Evolutionary conservation across 2,888 invertebrate species (phyloP), one percentile per base, ranked within the genome.

Genomic region (Phortica okadai): DNA sequence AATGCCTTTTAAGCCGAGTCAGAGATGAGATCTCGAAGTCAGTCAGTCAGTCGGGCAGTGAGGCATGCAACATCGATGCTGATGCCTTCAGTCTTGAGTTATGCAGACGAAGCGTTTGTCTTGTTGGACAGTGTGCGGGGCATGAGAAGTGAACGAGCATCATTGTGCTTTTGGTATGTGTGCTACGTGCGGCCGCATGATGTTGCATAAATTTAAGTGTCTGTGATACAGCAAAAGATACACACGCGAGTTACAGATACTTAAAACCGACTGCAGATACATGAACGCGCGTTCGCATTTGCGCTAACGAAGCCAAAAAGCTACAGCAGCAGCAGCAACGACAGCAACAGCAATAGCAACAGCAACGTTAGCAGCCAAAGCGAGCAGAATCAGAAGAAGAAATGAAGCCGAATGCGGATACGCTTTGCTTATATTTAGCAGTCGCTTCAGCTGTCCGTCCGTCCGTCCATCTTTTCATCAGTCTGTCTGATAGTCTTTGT

Each of bases 151-250:
- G 73, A 62, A 77, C 77, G 77, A 73, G 79, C 25, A 67, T 33
- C 41, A n/a, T 8, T 3, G n/a, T 14, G 72, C 14, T 45, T 16
- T 54, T n/a, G 7, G 73, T 58, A 56, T 59, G 44, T 69, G 58
- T 44, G 70, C 74, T 74, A 59, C 69, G 75, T 56, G 70, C 58
- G 58, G 75, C 69, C 58, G 21, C 85, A 86, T 86, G 86, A 86
- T 86, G 84, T 86, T 86, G 86, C 85, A 86, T 86, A 86, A 86
- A 86, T 86, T 84, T 86, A 83, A 85, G 84, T 86, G 82, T 81
- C 86, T 83, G 81, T 83, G 86, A 85, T 86, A 83, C 84, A 82
- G 82, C 82, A 66, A 82, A 77, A 86, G 85, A 86, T 86, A 85
- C 83, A 81, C 50, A 81, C 74, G 79, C 84, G 86, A 85, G 86